Evolutionary conservation across 2,113 vertebrate genomes (phyloP).

Genomic region (Pseudonaja textilis): DNA sequence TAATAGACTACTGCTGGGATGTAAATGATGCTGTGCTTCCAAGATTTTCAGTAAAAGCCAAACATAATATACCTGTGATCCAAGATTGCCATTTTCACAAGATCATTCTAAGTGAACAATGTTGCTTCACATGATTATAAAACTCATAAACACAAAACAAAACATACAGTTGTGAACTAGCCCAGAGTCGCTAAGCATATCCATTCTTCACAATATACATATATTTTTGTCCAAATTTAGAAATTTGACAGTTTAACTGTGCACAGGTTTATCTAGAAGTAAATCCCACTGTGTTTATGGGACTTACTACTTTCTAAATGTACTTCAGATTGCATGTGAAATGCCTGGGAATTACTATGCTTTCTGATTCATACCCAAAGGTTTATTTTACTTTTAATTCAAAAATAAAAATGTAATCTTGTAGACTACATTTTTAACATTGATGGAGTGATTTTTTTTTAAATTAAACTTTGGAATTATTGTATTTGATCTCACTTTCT

Average conservation of each 20-base stretch:
- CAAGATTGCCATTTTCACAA: conserved; percentile 20
- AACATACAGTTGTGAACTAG: background rate
- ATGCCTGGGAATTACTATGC: conserved; percentile 27
- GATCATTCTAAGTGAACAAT: background rate
- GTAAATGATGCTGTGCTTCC: background rate
- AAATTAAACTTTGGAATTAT: conserved; percentile 52
- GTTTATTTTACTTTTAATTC: conserved; percentile 31
- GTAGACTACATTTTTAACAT: conserved; percentile 44
- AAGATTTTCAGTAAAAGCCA: background rate
- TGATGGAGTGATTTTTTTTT: conserved; percentile 53
- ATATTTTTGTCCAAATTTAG: conserved; percentile 42
- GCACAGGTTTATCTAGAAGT: background rate
- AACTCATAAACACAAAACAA: background rate
- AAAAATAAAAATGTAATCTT: conserved; percentile 53
- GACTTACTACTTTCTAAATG: background rate
- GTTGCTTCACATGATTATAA: conserved; percentile 8
- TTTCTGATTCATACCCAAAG: conserved; percentile 51
- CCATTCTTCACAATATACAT: conserved; percentile 44
- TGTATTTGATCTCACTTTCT: conserved; percentile 57
- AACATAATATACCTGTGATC: background rate
- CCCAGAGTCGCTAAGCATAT: conserved; percentile 33
- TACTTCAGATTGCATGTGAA: background rate
- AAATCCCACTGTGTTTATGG: background rate
- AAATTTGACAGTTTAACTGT: conserved; percentile 15
- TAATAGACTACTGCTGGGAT: background rate